A percentile compares a stretch with the other conserved stretches of the same genome.
These are phyloP conservation scores for Myotis myotis DNA, from an alignment of 2,797 vertebrate species.

Conservation along the genomic window DNA sequence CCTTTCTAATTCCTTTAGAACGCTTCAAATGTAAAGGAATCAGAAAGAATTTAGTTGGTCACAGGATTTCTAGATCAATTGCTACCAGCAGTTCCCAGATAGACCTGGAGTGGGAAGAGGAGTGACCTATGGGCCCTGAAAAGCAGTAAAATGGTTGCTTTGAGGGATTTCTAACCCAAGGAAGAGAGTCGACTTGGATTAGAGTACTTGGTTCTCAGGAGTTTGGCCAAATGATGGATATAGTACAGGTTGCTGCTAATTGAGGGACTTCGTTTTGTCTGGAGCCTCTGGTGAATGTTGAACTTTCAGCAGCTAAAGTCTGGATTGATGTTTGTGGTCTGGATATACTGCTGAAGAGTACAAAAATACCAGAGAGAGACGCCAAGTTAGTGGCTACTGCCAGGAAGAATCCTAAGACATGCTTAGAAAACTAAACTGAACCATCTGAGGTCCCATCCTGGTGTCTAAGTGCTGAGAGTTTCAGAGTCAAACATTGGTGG, in stretches of 20 bases:
- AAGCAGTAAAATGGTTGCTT: not conserved
- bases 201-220: not conserved
- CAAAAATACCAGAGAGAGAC: not conserved
- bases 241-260: not conserved
- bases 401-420: not conserved
- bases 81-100: not conserved
- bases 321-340: constrained; percentile 4
- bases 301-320: not conserved
- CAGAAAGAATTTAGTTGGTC: not conserved
- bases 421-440: not conserved
- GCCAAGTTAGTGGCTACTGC: not conserved
- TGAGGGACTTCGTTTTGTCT: not conserved
- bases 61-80: not conserved
- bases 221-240: not conserved
- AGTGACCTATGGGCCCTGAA: not conserved
- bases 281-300: not conserved
- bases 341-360: not conserved
- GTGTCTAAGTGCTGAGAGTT: not conserved
- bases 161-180: not conserved
- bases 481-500: not conserved
- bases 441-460: not conserved
- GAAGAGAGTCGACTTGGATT: not conserved
- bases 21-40: not conserved
- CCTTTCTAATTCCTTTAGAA: not conserved
- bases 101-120: too few species aligned